These are phyloP conservation scores for Rhodinocichla rosea DNA, from an alignment of 2,113 vertebrate genomes.

Conservation along the genomic window DNA sequence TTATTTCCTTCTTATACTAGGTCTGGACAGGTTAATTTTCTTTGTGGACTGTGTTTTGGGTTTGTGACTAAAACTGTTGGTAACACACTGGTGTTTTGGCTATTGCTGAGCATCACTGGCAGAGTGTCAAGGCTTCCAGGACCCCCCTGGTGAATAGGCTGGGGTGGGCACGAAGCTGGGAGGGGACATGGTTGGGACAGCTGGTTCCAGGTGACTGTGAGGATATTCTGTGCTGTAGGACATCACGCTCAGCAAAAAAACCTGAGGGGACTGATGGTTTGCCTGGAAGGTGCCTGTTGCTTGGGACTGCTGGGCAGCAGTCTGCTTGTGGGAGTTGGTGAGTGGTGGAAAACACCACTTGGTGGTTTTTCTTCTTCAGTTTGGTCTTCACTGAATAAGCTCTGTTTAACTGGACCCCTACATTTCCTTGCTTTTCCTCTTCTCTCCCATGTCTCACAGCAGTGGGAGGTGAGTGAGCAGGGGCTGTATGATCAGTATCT, in stretches of 20 bases:
- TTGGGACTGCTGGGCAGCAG: rapidly evolving
- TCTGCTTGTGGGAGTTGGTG: neutral
- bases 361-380: neutral
- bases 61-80: neutral
- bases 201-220: neutral
- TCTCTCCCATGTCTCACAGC: neutral
- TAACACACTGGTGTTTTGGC: neutral
- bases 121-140: neutral
- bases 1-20: neutral
- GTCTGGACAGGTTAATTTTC: neutral
- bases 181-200: neutral
- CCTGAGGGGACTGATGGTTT: neutral
- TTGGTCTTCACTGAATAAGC: neutral
- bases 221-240: rapidly evolving
- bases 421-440: neutral
- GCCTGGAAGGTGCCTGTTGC: neutral
- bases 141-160: neutral
- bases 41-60: neutral
- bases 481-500: neutral
- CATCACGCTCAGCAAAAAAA: neutral
- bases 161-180: neutral
- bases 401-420: neutral
- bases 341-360: neutral
- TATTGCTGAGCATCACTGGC: neutral
- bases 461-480: neutral